Evolutionary conservation across 2,113 vertebrate species (phyloP).

Genomic region (Ardeotis arabs): DNA sequence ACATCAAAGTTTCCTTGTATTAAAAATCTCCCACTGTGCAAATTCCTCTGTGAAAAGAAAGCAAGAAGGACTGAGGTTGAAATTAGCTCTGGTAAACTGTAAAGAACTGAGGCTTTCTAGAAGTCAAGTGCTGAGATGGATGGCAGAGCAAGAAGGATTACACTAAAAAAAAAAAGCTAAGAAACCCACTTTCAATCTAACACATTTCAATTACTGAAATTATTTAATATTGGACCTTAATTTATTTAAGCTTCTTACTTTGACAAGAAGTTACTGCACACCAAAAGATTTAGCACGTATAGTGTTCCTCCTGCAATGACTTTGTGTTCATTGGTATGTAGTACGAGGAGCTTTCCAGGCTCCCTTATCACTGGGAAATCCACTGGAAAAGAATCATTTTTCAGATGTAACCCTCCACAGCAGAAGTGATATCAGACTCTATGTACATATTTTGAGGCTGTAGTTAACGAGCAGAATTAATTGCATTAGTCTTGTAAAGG

Average conservation of each 20-base stretch:
- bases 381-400: background rate
- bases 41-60: conserved; percentile 42
- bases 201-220: conserved; percentile 16
- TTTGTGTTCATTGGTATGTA: background rate
- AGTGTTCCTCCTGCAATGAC: background rate
- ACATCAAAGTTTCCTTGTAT: conserved; percentile 18
- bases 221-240: background rate
- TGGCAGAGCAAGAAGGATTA: background rate
- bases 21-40: conserved; percentile 10
- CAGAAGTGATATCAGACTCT: conserved; percentile 14
- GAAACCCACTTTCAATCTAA: background rate
- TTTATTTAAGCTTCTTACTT: conserved; percentile 38
- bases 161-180: background rate
- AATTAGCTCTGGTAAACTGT: conserved; percentile 26
- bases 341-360: background rate
- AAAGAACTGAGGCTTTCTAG: conserved; percentile 27
- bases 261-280: background rate
- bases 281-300: background rate
- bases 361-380: background rate
- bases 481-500: conserved; percentile 52
- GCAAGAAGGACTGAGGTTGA: background rate
- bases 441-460: conserved; percentile 6
- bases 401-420: background rate
- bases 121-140: background rate
- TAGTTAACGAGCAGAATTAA: conserved; percentile 59